Conservation (phyloP, 2,113 vertebrate genomes). For the Connochaetes taurinus region DNA sequence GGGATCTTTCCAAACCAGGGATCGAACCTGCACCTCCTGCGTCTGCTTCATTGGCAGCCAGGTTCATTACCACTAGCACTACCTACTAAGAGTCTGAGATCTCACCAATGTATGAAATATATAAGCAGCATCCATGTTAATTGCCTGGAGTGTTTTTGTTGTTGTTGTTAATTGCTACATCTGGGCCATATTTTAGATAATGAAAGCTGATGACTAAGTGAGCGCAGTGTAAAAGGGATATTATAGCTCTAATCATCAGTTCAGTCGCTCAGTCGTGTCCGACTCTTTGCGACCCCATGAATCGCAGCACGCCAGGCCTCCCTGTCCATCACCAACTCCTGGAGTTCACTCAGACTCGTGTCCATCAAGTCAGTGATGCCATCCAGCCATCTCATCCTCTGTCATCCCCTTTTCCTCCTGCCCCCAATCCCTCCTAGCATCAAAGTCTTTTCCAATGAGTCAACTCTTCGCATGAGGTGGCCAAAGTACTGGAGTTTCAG, state of each 20-base stretch:
- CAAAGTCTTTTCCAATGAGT: no score
- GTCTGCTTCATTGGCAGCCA: not conserved
- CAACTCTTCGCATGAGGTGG: no score
- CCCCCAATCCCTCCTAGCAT: no score
- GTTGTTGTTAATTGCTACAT: not conserved
- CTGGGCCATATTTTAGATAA: not conserved
- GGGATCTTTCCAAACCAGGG: not conserved
- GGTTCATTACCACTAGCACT: not conserved
- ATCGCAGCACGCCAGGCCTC: no score
- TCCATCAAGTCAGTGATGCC: no score
- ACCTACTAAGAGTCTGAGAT: not conserved
- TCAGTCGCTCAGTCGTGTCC: no score
- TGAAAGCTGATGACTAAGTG: not conserved
- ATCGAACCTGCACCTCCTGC: not conserved
- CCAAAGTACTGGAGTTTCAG: no score
- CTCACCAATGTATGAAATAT: rapidly evolving
- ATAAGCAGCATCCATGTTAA: not conserved
- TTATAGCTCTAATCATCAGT: not conserved
- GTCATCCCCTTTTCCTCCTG: no score
- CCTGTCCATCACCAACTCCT: no score
- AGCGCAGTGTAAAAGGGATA: not conserved
- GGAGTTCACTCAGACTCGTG: no score
- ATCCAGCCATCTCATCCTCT: no score
- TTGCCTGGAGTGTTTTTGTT: not conserved
- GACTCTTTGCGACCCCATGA: no score